Evolutionary conservation across 2,113 vertebrate genomes (phyloP).

Genomic region (Sakesphorus luctuosus): DNA sequence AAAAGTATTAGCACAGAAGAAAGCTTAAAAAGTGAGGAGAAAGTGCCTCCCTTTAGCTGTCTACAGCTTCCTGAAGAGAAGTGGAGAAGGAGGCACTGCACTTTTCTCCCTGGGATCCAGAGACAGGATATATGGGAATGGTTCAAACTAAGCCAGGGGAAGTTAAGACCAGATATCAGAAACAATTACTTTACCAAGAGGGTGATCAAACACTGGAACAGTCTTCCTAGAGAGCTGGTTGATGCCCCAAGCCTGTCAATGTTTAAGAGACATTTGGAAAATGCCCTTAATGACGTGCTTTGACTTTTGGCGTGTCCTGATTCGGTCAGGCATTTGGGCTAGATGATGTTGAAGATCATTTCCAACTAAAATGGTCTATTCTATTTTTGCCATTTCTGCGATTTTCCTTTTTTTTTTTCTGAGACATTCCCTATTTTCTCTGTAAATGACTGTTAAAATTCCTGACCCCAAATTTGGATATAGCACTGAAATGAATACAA

Average conservation of each 20-base stretch:
- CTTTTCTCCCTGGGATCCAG: neutral
- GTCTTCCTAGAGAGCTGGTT: neutral
- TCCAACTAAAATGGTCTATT: neutral
- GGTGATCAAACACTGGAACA: neutral
- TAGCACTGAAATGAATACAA: neutral
- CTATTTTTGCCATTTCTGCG: neutral
- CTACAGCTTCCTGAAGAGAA: neutral
- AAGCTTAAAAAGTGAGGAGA: neutral
- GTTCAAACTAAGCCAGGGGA: neutral
- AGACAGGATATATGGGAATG: neutral
- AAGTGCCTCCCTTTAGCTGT: neutral
- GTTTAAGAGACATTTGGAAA: neutral
- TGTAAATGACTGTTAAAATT: neutral
- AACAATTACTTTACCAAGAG: neutral
- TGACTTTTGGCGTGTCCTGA: neutral
- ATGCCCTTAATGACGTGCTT: neutral
- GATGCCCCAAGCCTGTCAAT: neutral
- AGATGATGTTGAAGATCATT: neutral
- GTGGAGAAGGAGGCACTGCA: neutral
- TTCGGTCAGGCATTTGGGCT: neutral
- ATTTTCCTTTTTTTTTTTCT: neutral
- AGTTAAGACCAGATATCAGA: neutral
- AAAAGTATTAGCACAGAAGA: neutral
- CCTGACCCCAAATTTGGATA: neutral
- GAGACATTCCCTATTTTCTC: neutral